A percentile compares a stretch with the other conserved stretches of the same genome.
These are phyloP conservation scores for Acanthosepion pharaonis DNA, from an alignment of 2,888 invertebrate genomes.

Conservation along the genomic window DNA sequence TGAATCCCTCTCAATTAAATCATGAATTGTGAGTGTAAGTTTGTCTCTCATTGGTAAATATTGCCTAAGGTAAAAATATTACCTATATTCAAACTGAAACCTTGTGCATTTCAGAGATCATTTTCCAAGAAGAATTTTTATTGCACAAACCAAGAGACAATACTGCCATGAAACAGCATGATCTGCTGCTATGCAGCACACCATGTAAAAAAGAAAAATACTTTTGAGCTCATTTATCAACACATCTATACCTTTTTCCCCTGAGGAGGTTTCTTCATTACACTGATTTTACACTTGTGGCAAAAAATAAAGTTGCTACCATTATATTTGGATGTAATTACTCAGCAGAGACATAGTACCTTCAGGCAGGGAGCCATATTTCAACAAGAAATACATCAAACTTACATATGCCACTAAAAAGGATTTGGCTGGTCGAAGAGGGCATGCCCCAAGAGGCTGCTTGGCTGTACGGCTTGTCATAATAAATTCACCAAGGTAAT, in stretches of 20 bases:
- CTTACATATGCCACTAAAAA: constrained; percentile 33
- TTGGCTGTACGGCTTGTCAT: background rate
- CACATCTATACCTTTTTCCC: background rate
- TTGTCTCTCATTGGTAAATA: background rate
- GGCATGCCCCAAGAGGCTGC: background rate
- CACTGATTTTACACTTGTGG: constrained; percentile 20
- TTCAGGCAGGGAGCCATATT: background rate
- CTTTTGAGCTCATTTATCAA: background rate
- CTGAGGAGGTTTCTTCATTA: background rate
- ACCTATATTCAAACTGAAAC: background rate
- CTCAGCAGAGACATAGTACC: background rate
- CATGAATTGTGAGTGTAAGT: too few relatives aligned
- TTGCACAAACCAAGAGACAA: background rate
- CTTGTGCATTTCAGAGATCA: background rate
- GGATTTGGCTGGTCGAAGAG: constrained; percentile 33
- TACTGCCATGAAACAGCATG: background rate
- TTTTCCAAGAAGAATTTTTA: background rate
- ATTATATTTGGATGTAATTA: background rate
- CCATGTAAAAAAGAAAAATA: background rate
- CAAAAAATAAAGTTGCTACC: background rate
- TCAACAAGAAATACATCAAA: constrained; percentile 23
- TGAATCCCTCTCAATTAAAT: too few relatives aligned
- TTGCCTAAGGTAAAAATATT: background rate
- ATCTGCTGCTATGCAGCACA: background rate
- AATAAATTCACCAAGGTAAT: constrained; percentile 1